A percentile compares a stretch with the other conserved stretches of the same genome.
These are phyloP conservation scores for Ivindomyrus marchei DNA, from an alignment of 2,113 vertebrate genomes.

Conservation along the genomic window DNA sequence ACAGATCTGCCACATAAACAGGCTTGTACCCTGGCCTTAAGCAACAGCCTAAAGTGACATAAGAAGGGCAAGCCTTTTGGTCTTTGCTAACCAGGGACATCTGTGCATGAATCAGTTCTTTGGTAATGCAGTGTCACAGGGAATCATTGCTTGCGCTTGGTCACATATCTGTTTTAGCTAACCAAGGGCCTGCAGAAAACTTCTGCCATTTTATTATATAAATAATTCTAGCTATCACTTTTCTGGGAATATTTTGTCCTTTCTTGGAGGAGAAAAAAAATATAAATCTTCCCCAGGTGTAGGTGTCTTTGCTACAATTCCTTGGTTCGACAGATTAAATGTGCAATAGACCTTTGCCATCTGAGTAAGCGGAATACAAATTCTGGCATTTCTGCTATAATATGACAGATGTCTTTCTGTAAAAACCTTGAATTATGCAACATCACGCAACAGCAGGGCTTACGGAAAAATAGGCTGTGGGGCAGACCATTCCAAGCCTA, in stretches of 20 bases:
- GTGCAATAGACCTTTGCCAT: not conserved
- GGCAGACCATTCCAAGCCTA: not conserved
- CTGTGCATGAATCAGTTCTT: not conserved
- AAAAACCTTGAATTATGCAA: not conserved
- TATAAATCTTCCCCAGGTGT: not conserved
- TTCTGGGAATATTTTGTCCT: not conserved
- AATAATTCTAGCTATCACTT: not conserved
- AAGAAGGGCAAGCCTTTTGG: not conserved
- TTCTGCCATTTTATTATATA: not conserved
- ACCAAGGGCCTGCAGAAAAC: not conserved
- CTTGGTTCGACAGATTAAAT: not conserved
- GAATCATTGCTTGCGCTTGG: not conserved
- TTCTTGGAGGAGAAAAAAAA: not conserved
- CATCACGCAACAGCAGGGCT: not conserved
- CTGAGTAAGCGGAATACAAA: not conserved
- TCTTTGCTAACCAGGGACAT: not conserved
- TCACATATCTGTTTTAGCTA: not conserved
- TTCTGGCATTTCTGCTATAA: not conserved
- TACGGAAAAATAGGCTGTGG: not conserved
- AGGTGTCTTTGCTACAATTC: not conserved
- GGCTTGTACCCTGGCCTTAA: not conserved
- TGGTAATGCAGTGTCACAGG: not conserved
- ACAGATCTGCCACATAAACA: not conserved
- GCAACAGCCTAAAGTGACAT: not conserved
- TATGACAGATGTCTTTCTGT: not conserved